A percentile compares a stretch with the other conserved stretches of the same genome.
Conservation (phyloP, 2,113 vertebrate genomes). For the Rattus rattus region DNA sequence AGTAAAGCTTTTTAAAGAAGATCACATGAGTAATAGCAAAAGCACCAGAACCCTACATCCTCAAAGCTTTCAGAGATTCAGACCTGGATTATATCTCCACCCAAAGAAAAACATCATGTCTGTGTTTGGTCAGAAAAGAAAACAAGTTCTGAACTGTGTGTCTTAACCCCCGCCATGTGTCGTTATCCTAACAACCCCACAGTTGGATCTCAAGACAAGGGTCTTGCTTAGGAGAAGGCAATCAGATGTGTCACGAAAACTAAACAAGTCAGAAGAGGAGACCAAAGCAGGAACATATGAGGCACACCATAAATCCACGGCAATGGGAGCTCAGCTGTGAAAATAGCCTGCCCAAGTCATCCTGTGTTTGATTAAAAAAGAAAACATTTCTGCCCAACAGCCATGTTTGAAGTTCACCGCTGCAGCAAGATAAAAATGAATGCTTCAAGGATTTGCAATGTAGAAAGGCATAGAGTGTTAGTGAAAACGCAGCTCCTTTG, state of each 20-base stretch:
- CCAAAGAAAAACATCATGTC: conserved; percentile 58
- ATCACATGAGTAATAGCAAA: background rate
- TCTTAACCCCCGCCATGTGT: conserved; percentile 35
- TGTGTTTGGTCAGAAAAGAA: conserved; percentile 59
- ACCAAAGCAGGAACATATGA: conserved; percentile 46
- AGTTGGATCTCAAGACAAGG: conserved; percentile 52
- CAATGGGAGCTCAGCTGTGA: conserved; percentile 66
- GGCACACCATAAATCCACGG: conserved; percentile 73
- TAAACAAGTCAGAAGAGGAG: conserved; percentile 68
- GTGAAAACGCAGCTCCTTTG: conserved; percentile 46
- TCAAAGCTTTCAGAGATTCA: conserved; percentile 57
- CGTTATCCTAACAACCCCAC: conserved; percentile 59
- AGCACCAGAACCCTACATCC: background rate
- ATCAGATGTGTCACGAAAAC: conserved; percentile 79
- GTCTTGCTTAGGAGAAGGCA: conserved; percentile 62
- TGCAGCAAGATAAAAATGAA: conserved; percentile 74
- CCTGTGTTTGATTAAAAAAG: conserved; percentile 75
- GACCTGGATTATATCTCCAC: conserved; percentile 43
- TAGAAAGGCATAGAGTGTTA: conserved; percentile 21
- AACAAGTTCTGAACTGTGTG: conserved; percentile 35
- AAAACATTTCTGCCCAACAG: conserved; percentile 61
- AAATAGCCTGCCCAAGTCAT: conserved; percentile 69
- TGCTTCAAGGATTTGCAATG: conserved; percentile 38
- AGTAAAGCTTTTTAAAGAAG: background rate
- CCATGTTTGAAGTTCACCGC: conserved; percentile 60